A percentile compares a stretch with the other conserved stretches of the same genome.
phyloP scores from a whole-genome alignment of 2,113 vertebrate genomes.

The Benitochromis conjunctus region DNA sequence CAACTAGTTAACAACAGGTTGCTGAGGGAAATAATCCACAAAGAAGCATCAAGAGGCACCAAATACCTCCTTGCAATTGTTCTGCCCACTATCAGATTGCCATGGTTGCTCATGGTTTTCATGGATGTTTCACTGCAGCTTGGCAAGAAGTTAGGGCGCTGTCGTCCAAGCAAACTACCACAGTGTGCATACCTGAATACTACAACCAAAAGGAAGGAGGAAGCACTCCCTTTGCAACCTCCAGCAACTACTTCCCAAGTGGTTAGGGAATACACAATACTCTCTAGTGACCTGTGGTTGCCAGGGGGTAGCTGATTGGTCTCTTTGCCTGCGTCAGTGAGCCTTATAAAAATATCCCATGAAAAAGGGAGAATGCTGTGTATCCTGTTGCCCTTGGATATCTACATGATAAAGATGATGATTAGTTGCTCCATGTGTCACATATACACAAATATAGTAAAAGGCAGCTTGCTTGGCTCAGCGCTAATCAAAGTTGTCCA shows the following conservation, averaged over 20 bases:
- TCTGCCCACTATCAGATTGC: not conserved
- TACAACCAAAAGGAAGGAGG: not conserved
- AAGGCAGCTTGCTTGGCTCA: not conserved
- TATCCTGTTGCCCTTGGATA: not conserved
- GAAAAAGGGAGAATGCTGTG: not conserved
- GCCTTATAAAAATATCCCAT: not conserved
- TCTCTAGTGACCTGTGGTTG: not conserved
- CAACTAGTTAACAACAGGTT: not conserved
- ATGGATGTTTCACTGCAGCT: not conserved
- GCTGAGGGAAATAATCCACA: not conserved
- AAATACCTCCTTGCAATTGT: not conserved
- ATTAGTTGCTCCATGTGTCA: not conserved
- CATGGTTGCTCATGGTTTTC: not conserved
- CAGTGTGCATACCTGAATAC: not conserved
- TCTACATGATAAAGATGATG: not conserved
- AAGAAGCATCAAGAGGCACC: not conserved
- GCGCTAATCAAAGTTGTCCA: not conserved
- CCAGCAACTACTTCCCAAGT: not conserved
- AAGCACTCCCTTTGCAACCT: not conserved
- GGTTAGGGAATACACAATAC: no score
- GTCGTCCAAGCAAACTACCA: not conserved
- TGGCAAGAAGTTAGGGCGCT: not conserved
- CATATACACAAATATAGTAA: not conserved
- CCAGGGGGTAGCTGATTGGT: not conserved
- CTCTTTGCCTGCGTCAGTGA: not conserved